Base-by-base conservation (phyloP, 2,888 invertebrate genomes). In the Diachrysia chrysitis region DNA sequence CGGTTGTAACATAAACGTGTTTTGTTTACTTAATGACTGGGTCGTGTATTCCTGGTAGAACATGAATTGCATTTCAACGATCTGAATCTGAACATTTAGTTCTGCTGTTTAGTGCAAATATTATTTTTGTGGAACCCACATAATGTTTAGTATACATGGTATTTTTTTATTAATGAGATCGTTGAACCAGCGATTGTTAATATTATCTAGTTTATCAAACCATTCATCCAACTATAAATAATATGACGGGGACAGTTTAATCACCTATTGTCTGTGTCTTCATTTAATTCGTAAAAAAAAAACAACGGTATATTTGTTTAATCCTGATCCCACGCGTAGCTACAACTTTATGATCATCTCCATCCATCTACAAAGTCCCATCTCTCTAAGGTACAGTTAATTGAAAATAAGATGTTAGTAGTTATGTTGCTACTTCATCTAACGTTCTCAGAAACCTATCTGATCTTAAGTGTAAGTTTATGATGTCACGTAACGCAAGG, bases 401-500 rank as follows among this genome's bases (percentile, higher is more conserved):
- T 63, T 63, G 69, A 69, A 69, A 66, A 64, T 66, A 79, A 76
- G 68, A 71, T 58, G 25, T 59, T 58, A 35, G 46, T 54, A 62
- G 65, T 73, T 68, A 67, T 57, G 19, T 66, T 58, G 67, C 55
- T 59, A 25, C 57, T 56, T 37, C 37, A 19, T 54, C 21, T 58
- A 55, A 66, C 58, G 64, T 75, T 80, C 71, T 54, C 58, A 64
- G 79, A 75, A 75, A 81, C 55, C 61, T 66, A 66, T 76, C 70
- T 71, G 64, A 71, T 81, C 76, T 76, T 78, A 66, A 80, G 63
- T 66, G 63, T 63, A 75, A 80, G 83, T 85, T 90, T 89, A 90
- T 82, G 77, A 81, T 87, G 87, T 92, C 91, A 92, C 91, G 91
- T 91, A 89, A 84, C 84, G 81, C 83, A 87, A 85, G 83, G 81